These are phyloP conservation scores for Tupaia tana DNA, from an alignment of 2,113 vertebrate species.

Conservation along the genomic window DNA sequence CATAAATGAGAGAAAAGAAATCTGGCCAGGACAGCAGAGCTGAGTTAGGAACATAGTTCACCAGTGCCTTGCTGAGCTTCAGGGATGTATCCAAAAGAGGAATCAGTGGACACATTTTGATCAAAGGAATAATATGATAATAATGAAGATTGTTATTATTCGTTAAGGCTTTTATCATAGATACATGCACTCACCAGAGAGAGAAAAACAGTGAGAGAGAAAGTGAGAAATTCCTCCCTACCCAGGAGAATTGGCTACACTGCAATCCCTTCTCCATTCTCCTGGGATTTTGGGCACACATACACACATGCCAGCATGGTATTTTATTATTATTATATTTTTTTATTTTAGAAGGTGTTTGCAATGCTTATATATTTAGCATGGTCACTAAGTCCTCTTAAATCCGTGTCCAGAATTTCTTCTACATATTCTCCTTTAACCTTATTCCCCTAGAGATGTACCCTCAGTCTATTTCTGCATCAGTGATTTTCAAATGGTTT, in stretches of 20 bases:
- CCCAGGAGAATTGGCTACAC: too few relatives aligned
- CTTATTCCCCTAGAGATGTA: neutral
- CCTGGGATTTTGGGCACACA: too few relatives aligned
- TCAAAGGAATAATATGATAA: neutral
- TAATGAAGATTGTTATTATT: neutral
- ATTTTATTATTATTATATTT: too few relatives aligned
- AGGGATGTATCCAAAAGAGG: neutral
- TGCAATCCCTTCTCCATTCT: too few relatives aligned
- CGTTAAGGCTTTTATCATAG: too few relatives aligned
- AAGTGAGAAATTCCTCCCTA: too few relatives aligned
- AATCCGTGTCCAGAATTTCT: neutral
- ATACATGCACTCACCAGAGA: too few relatives aligned
- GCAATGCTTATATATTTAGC: neutral
- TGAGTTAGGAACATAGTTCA: neutral
- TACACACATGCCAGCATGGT: too few relatives aligned
- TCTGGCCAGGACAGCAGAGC: neutral
- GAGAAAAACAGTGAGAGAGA: too few relatives aligned
- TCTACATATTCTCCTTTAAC: neutral
- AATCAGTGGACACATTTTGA: neutral
- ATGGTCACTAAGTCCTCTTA: neutral
- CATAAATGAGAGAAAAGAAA: neutral
- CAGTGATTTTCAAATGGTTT: neutral
- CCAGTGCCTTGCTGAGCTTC: neutral
- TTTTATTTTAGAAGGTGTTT: neutral
- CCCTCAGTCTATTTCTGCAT: neutral